Percentiles rank a stretch among this genome's conserved stretches.
phyloP scores from a whole-genome alignment of 1,140 invertebrate species.

The Cyclargus thomasi region DNA sequence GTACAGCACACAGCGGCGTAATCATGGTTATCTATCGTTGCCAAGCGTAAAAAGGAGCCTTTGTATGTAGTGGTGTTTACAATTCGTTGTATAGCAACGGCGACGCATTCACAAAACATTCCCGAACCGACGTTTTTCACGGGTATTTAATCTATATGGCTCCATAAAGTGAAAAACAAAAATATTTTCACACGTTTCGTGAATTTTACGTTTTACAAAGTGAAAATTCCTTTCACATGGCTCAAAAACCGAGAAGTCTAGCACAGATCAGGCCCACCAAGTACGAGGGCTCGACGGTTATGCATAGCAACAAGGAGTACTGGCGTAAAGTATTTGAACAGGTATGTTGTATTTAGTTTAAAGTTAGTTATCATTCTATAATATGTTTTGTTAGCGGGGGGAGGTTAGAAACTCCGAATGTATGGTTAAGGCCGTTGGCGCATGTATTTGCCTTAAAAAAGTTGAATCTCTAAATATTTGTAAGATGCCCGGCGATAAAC shows the following conservation, averaged over 20 bases:
- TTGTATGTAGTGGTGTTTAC: conserved; percentile 27
- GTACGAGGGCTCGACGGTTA: conserved; percentile 44
- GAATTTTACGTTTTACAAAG: conserved; percentile 21
- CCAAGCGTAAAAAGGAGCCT: too few relatives aligned
- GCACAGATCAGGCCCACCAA: conserved; percentile 51
- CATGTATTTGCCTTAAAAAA: too few relatives aligned
- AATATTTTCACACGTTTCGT: conserved; percentile 17
- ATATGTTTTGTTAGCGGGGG: too few relatives aligned
- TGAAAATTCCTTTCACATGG: conserved; percentile 20
- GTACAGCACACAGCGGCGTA: too few relatives aligned
- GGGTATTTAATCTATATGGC: conserved; percentile 32
- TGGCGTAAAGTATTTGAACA: conserved; percentile 44
- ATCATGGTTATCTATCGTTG: too few relatives aligned
- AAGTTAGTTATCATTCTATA: too few relatives aligned
- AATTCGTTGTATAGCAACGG: conserved; percentile 35
- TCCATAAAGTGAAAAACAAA: conserved; percentile 28
- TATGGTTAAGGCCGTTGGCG: too few relatives aligned
- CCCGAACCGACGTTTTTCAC: conserved; percentile 30
- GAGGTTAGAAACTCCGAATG: too few relatives aligned
- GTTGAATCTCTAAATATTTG: too few relatives aligned
- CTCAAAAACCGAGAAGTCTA: conserved; percentile 39
- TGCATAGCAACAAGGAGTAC: conserved; percentile 51
- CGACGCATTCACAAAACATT: conserved; percentile 31
- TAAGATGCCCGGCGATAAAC: too few relatives aligned
- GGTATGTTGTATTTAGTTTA: too few relatives aligned